Conservation (phyloP, 2,888 invertebrate species). For the Ernsta delagoae region DNA sequence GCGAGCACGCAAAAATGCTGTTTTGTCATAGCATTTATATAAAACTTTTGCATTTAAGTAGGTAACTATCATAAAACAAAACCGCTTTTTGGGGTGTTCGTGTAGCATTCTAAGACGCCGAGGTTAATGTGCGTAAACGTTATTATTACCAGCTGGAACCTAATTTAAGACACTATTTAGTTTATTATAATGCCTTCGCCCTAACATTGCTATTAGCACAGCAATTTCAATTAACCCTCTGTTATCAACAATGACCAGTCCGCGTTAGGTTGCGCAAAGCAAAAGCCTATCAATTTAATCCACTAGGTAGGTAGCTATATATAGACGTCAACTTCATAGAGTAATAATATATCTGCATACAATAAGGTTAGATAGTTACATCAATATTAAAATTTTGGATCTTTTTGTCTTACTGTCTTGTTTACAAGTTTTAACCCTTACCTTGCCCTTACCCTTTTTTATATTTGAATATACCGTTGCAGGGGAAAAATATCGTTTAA, state of each 20-base stretch:
- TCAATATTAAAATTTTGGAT: too few species aligned
- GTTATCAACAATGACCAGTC: slow-evolving; percentile 33
- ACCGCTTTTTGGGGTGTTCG: not conserved
- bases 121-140: not conserved
- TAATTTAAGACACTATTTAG: not conserved
- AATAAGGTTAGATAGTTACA: too few species aligned
- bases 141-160: not conserved
- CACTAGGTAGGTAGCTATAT: too few species aligned
- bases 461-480: too few species aligned
- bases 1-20: too few species aligned
- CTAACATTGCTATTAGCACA: slow-evolving; percentile 17
- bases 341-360: too few species aligned
- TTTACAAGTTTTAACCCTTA: too few species aligned
- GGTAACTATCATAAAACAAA: too few species aligned
- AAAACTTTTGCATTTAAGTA: too few species aligned
- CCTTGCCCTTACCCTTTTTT: too few species aligned
- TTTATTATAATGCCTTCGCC: not conserved
- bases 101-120: not conserved
- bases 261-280: slow-evolving; percentile 12
- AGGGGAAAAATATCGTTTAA: slow-evolving; percentile 15
- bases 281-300: slow-evolving; percentile 13
- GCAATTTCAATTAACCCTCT: slow-evolving; percentile 28
- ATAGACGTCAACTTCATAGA: slow-evolving; percentile 13
- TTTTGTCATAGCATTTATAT: too few species aligned
- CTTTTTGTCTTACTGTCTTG: too few species aligned